These are phyloP conservation scores for Drosophila anceps DNA, from an alignment of 2,888 invertebrate genomes.

Conservation along the genomic window DNA sequence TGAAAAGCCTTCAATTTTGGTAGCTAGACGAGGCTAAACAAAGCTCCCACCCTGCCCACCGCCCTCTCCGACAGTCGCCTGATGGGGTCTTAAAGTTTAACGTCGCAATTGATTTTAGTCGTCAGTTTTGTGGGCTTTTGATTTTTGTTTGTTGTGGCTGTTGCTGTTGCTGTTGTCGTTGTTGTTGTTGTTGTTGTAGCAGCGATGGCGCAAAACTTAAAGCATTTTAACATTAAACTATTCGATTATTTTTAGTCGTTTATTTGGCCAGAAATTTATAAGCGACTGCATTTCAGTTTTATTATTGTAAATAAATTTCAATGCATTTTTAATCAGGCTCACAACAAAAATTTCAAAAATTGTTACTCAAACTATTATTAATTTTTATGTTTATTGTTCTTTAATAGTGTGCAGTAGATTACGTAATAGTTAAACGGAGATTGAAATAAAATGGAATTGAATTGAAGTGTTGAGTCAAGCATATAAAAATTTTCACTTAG, in stretches of 20 bases:
- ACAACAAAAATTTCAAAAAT: conserved; percentile 52
- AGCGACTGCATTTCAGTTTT: conserved; percentile 61
- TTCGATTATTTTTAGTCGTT: conserved; percentile 61
- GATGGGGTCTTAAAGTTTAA: conserved; percentile 75
- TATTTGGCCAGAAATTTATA: conserved; percentile 59
- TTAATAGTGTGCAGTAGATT: conserved; percentile 33
- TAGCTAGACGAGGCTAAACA: conserved; percentile 58
- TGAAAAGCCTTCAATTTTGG: conserved; percentile 77
- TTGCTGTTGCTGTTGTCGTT: conserved; percentile 48
- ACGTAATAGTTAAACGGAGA: conserved; percentile 6
- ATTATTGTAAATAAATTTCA: conserved; percentile 72
- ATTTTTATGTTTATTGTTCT: conserved; percentile 50
- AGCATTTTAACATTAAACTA: conserved; percentile 65
- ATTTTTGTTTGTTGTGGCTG: conserved; percentile 58
- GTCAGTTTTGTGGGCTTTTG: conserved; percentile 79
- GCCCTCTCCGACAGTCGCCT: conserved; percentile 1
- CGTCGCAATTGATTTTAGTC: conserved; percentile 80
- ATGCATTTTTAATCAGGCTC: conserved; percentile 73
- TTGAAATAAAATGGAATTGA: conserved; percentile 1
- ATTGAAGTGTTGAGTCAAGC: neutral
- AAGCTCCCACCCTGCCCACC: conserved; percentile 23
- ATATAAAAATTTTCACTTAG: neutral
- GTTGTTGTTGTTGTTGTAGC: conserved; percentile 45
- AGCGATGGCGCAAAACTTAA: conserved; percentile 63
- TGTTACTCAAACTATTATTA: conserved; percentile 63